Conservation (phyloP, 1,140 invertebrate genomes). For the Cydia amplana region DNA sequence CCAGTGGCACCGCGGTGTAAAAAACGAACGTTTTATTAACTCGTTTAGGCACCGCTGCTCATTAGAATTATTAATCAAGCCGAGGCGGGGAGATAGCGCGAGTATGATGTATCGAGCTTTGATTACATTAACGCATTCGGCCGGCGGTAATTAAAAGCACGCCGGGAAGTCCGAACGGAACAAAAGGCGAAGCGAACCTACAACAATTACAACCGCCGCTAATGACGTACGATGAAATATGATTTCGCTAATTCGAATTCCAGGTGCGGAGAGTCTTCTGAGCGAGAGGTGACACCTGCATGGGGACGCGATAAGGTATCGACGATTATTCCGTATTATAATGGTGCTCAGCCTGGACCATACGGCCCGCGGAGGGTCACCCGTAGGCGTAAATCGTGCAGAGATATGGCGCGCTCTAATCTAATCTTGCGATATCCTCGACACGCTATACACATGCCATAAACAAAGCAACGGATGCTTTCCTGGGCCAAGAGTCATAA, state of each 20-base stretch:
- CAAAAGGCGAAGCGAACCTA: constrained; percentile 52
- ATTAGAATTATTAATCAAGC: constrained; percentile 80
- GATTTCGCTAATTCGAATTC: constrained; percentile 53
- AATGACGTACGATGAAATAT: constrained; percentile 55
- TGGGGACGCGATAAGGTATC: not conserved
- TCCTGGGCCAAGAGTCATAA: not conserved
- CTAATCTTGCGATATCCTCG: constrained; percentile 47
- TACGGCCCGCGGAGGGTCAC: constrained; percentile 16
- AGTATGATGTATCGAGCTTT: constrained; percentile 78
- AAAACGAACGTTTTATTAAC: constrained; percentile 78
- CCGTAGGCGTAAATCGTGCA: constrained; percentile 33
- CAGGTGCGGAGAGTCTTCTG: constrained; percentile 46
- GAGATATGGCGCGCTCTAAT: constrained; percentile 45
- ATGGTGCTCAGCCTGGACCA: not conserved
- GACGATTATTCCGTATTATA: constrained; percentile 16
- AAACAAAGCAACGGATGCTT: constrained; percentile 18
- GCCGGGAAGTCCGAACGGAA: constrained; percentile 64
- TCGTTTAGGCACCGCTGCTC: constrained; percentile 78
- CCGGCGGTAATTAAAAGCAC: constrained; percentile 72
- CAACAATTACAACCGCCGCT: constrained; percentile 37
- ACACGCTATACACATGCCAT: constrained; percentile 43
- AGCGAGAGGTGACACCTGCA: constrained; percentile 14
- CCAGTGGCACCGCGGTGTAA: constrained; percentile 67
- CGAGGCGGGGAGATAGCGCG: constrained; percentile 73
- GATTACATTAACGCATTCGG: constrained; percentile 75